Percentiles rank a stretch among this genome's conserved stretches.
Conservation (phyloP, 2,797 vertebrate species). For the Lithobates pipiens region DNA sequence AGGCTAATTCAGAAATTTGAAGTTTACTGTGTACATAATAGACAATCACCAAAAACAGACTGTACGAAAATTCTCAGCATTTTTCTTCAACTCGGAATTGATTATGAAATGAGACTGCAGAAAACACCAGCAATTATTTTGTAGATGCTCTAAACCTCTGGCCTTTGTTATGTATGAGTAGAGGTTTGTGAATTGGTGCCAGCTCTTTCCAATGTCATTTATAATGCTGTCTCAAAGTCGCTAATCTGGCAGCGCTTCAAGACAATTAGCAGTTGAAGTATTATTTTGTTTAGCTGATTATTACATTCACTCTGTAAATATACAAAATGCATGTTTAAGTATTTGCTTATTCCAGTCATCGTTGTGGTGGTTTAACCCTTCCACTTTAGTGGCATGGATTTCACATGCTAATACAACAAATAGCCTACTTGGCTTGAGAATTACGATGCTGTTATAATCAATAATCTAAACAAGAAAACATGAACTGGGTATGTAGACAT, state of each 20-base stretch:
- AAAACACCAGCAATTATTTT: slow-evolving; percentile 27
- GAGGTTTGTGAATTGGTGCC: slow-evolving; percentile 37
- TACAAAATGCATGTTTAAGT: slow-evolving; percentile 26
- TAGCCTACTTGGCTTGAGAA: slow-evolving; percentile 9
- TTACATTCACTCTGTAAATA: slow-evolving; percentile 25
- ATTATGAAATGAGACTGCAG: slow-evolving; percentile 31
- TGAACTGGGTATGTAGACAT: slow-evolving; percentile 49
- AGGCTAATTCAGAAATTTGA: neutral
- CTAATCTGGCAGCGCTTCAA: slow-evolving; percentile 39
- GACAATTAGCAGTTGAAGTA: slow-evolving; percentile 36
- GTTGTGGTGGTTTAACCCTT: slow-evolving; percentile 24
- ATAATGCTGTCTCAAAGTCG: slow-evolving; percentile 31
- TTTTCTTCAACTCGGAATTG: slow-evolving; percentile 18
- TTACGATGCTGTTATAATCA: slow-evolving; percentile 15
- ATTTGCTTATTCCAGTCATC: slow-evolving; percentile 26
- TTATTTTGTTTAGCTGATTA: slow-evolving; percentile 36
- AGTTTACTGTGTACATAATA: neutral
- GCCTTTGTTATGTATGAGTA: slow-evolving; percentile 38
- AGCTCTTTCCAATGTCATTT: slow-evolving; percentile 32
- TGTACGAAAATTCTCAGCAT: neutral
- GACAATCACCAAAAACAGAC: neutral
- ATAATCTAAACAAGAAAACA: neutral
- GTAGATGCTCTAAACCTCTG: slow-evolving; percentile 27
- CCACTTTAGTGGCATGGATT: slow-evolving; percentile 1
- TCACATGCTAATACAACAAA: slow-evolving; percentile 12